These are phyloP conservation scores for Papilio demoleus DNA, from an alignment of 2,888 invertebrate species.

Conservation along the genomic window DNA sequence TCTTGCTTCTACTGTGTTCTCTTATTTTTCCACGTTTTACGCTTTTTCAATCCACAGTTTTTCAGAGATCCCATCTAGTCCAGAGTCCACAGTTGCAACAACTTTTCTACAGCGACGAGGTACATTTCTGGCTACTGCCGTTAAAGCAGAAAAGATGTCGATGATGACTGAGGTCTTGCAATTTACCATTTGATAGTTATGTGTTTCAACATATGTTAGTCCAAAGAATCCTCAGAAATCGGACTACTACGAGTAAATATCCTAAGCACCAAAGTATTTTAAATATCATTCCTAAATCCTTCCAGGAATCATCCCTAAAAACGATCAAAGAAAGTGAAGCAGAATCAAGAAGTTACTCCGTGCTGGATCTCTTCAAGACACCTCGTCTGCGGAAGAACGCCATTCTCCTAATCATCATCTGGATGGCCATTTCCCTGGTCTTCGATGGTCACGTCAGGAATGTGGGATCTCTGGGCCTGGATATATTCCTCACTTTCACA, in stretches of 20 bases:
- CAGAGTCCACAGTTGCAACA: too few species aligned
- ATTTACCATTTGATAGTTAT: too few species aligned
- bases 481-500: slow-evolving; percentile 93
- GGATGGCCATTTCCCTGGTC: slow-evolving; percentile 95
- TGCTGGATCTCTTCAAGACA: slow-evolving; percentile 91
- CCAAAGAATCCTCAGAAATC: too few species aligned
- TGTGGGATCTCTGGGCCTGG: slow-evolving; percentile 91
- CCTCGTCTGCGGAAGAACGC: slow-evolving; percentile 90
- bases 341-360: slow-evolving; percentile 88
- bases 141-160: too few species aligned
- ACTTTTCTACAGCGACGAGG: too few species aligned
- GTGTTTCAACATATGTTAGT: too few species aligned
- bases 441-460: slow-evolving; percentile 95
- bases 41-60: neutral
- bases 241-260: too few species aligned
- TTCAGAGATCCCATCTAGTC: neutral
- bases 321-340: slow-evolving; percentile 89
- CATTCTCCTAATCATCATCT: slow-evolving; percentile 90
- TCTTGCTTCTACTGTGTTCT: neutral
- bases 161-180: too few species aligned
- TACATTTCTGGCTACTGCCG: too few species aligned
- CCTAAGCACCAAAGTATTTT: too few species aligned
- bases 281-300: slow-evolving; percentile 40
- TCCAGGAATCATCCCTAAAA: slow-evolving; percentile 86
- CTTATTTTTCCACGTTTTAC: neutral